These are phyloP conservation scores for Apoderus coryli DNA, from an alignment of 2,888 invertebrate species.

Conservation along the genomic window DNA sequence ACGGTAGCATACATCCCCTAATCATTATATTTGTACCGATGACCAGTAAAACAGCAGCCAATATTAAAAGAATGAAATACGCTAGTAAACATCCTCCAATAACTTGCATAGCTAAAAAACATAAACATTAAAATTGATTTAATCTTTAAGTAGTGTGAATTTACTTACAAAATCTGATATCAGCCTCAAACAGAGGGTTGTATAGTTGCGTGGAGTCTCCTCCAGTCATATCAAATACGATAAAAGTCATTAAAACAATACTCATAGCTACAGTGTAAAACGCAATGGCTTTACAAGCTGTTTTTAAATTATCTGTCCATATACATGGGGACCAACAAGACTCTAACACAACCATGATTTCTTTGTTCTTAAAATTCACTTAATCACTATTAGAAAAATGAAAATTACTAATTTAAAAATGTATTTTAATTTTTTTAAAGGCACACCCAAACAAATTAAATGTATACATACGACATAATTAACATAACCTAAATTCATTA, in stretches of 20 bases:
- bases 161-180: constrained; percentile 57
- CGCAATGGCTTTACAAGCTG: constrained; percentile 65
- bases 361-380: neutral
- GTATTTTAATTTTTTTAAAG: constrained; percentile 1
- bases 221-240: constrained; percentile 65
- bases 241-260: constrained; percentile 56
- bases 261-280: constrained; percentile 64
- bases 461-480: too few species aligned
- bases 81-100: constrained; percentile 50
- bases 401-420: too few species aligned
- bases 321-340: constrained; percentile 84
- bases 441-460: constrained; percentile 3
- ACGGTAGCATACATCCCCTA: constrained; percentile 69
- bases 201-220: constrained; percentile 82
- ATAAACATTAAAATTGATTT: too few species aligned
- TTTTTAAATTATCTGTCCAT: constrained; percentile 65
- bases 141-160: neutral
- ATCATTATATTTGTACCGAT: constrained; percentile 52
- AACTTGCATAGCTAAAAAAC: constrained; percentile 59
- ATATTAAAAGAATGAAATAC: constrained; percentile 41
- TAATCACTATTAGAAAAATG: too few species aligned
- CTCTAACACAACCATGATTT: constrained; percentile 49
- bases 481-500: too few species aligned
- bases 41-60: constrained; percentile 44
- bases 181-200: constrained; percentile 79